Conservation (phyloP, 2,113 vertebrate genomes). For the Ammodytes dubius region DNA sequence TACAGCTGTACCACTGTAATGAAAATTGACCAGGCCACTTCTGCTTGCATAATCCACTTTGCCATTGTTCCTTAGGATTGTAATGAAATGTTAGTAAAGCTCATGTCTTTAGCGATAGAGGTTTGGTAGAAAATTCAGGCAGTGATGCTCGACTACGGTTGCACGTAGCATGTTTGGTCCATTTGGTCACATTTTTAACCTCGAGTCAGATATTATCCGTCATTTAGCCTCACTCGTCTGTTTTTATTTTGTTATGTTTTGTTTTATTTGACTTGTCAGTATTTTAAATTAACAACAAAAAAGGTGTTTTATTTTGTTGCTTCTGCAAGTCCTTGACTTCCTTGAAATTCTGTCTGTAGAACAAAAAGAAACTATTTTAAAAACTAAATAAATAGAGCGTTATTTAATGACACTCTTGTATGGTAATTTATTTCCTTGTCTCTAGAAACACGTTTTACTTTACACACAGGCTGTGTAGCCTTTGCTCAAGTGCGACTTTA, state of each 20-base stretch:
- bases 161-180: slow-evolving; percentile 71
- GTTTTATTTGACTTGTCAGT: slow-evolving; percentile 82
- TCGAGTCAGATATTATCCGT: slow-evolving; percentile 57
- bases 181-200: slow-evolving; percentile 65
- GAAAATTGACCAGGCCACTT: slow-evolving; percentile 48
- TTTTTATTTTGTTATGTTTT: slow-evolving; percentile 33
- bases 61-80: slow-evolving; percentile 41
- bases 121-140: slow-evolving; percentile 52
- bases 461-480: not conserved
- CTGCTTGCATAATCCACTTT: slow-evolving; percentile 50
- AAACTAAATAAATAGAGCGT: slow-evolving; percentile 94
- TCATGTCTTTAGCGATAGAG: slow-evolving; percentile 40
- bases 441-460: not conserved
- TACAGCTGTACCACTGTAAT: slow-evolving; percentile 53
- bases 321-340: slow-evolving; percentile 91
- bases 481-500: slow-evolving; percentile 6
- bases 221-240: slow-evolving; percentile 62
- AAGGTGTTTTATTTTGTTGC: slow-evolving; percentile 88
- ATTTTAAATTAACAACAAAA: slow-evolving; percentile 92
- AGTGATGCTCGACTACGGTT: slow-evolving; percentile 54
- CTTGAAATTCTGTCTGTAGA: slow-evolving; percentile 96
- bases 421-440: slow-evolving; percentile 25
- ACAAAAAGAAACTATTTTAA: slow-evolving; percentile 98
- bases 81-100: slow-evolving; percentile 40
- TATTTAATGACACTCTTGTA: slow-evolving; percentile 90